Conservation (phyloP, 2,113 vertebrate species). For the Crotalus helleri region DNA sequence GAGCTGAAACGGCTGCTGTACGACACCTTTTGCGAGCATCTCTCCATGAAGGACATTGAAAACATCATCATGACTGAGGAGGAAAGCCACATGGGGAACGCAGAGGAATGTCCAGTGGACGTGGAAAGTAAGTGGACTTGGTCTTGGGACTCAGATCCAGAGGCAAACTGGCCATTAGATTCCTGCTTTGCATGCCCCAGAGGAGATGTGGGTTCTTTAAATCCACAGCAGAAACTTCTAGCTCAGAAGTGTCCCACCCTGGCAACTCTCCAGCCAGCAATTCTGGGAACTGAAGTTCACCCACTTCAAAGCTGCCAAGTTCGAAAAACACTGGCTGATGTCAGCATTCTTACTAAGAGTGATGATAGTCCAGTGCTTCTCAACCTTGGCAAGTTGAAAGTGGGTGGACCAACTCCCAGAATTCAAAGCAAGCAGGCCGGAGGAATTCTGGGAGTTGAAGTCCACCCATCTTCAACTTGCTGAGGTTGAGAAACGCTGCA, state of each 20-base stretch:
- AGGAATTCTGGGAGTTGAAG: not conserved
- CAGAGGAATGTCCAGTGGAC: conserved; percentile 88
- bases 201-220: not conserved
- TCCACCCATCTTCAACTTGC: not conserved
- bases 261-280: too few species aligned
- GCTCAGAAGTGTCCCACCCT: not conserved
- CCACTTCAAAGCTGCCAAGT: too few species aligned
- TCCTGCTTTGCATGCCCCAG: not conserved
- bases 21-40: conserved; percentile 96
- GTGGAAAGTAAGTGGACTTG: conserved; percentile 88
- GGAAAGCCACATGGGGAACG: conserved; percentile 94
- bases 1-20: conserved; percentile 95
- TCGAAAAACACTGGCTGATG: too few species aligned
- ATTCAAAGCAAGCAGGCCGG: not conserved
- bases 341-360: too few species aligned
- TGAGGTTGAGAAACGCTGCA: not conserved
- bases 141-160: not conserved
- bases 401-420: not conserved
- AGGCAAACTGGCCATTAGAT: not conserved
- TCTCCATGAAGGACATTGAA: conserved; percentile 99
- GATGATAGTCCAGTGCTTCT: too few species aligned
- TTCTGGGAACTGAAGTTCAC: too few species aligned
- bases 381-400: not conserved
- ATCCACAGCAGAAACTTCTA: not conserved
- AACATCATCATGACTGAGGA: conserved; percentile 98